Conservation (phyloP, 2,888 invertebrate genomes). For the Lepidocyrtinus sp. region DNA sequence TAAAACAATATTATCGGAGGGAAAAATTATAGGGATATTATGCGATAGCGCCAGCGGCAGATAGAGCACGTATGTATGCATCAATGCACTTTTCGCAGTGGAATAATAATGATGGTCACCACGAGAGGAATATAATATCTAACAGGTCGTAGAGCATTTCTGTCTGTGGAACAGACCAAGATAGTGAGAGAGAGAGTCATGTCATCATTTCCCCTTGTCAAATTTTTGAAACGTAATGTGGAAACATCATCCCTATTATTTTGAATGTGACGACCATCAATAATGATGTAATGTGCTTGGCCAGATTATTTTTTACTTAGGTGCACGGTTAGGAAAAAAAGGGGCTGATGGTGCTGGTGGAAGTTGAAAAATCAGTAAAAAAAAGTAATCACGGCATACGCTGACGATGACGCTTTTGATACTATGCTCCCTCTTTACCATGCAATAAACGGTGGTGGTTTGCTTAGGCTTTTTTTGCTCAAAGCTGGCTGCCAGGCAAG, state of each 20-base stretch:
- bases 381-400: slow-evolving; percentile 53
- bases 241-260: not conserved
- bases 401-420: slow-evolving; percentile 35
- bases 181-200: not conserved
- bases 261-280: not conserved
- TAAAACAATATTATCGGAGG: not conserved
- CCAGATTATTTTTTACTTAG: too few relatives aligned
- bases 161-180: too few relatives aligned
- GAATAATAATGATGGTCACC: slow-evolving; percentile 5
- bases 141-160: not conserved
- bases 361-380: slow-evolving; percentile 28
- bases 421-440: slow-evolving; percentile 23
- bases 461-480: slow-evolving; percentile 4
- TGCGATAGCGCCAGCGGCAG: slow-evolving; percentile 19
- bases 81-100: slow-evolving; percentile 41
- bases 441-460: slow-evolving; percentile 43
- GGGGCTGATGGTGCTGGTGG: not conserved
- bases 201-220: not conserved
- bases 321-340: too few relatives aligned
- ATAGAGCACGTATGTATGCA: slow-evolving; percentile 44
- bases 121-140: not conserved
- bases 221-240: not conserved
- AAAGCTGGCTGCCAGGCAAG: slow-evolving; percentile 48
- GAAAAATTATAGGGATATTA: slow-evolving; percentile 11
- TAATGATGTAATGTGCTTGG: not conserved